These are phyloP conservation scores for Xylocopa sonorina DNA, from an alignment of 1,140 invertebrate genomes.

Conservation along the genomic window DNA sequence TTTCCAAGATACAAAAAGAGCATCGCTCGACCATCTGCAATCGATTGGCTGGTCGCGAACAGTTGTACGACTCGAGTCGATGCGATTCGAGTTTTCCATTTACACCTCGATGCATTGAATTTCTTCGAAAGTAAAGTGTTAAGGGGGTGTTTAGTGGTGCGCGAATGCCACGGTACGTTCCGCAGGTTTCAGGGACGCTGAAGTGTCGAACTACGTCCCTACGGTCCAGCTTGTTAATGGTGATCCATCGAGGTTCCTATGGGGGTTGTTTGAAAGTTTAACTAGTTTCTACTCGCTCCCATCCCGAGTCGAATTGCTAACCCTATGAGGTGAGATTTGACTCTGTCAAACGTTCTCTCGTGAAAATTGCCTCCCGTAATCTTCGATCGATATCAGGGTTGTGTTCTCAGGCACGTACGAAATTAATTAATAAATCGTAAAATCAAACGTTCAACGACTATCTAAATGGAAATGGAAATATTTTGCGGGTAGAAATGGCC, in stretches of 20 bases:
- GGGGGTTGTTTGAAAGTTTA: conserved; percentile 62
- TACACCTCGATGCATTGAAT: no score
- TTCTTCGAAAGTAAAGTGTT: background rate
- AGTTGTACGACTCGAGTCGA: no score
- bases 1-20: no score
- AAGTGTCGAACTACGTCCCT: conserved; percentile 61
- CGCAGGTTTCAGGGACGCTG: conserved; percentile 42
- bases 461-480: no score
- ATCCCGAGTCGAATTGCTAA: conserved; percentile 51
- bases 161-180: conserved; percentile 51
- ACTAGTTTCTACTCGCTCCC: conserved; percentile 57
- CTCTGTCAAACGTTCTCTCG: conserved; percentile 21
- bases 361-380: background rate
- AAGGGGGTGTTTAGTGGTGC: conserved; percentile 14
- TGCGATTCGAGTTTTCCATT: no score
- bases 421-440: no score
- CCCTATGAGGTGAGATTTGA: conserved; percentile 58
- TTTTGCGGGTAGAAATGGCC: no score
- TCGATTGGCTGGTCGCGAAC: no score
- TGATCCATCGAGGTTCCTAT: conserved; percentile 50
- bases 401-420: no score
- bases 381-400: background rate
- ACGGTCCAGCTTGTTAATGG: conserved; percentile 58
- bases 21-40: no score
- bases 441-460: no score